phyloP scores from a whole-genome alignment of 2,113 vertebrate genomes.

The Crocuta crocuta region DNA sequence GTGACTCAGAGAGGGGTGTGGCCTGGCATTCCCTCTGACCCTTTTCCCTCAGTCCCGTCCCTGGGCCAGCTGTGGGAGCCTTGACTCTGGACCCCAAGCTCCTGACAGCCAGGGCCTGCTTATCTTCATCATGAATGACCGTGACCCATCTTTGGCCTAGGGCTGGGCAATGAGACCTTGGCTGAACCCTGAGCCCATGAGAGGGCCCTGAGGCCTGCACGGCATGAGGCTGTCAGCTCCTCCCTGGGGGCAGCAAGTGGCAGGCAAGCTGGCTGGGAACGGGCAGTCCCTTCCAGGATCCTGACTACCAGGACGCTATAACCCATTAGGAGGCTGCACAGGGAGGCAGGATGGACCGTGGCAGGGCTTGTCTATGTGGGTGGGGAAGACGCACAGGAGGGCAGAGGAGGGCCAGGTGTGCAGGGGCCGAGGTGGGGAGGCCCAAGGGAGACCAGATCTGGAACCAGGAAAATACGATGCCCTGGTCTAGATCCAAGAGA shows the following conservation, averaged over 20 bases:
- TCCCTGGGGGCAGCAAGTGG: background rate
- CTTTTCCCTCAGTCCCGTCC: background rate
- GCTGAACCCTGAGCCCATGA: background rate
- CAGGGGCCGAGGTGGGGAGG: background rate
- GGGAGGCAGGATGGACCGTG: background rate
- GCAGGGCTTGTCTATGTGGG: background rate
- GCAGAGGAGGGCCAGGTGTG: background rate
- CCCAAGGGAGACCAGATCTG: background rate
- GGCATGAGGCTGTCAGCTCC: background rate
- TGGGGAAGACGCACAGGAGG: background rate
- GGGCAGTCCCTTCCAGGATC: conserved; percentile 51
- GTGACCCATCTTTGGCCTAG: background rate
- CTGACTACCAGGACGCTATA: background rate
- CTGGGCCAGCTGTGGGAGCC: background rate
- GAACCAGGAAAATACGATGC: background rate
- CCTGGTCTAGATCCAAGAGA: background rate
- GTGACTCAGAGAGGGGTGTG: background rate
- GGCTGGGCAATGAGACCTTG: background rate
- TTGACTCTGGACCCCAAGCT: background rate
- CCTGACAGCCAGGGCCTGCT: background rate
- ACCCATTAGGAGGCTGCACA: background rate
- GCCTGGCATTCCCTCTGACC: background rate
- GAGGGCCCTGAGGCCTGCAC: background rate
- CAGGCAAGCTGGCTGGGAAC: conserved; percentile 4
- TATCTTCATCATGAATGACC: background rate